Base-by-base conservation (phyloP, 2,797 vertebrate genomes). In the Peromyscus attwateri region DNA sequence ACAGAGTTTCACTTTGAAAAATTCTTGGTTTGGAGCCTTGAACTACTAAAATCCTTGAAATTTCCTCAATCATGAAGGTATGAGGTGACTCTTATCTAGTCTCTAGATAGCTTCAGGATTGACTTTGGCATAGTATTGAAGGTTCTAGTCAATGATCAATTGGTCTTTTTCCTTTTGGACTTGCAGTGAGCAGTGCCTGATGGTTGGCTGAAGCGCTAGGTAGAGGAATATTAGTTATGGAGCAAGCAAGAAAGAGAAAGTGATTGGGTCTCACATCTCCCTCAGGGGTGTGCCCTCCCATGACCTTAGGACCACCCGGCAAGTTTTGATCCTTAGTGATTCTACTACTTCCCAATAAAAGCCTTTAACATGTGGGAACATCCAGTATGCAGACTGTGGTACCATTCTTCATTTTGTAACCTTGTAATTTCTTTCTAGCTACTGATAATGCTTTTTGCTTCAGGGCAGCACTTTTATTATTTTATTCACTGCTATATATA, bases 371-470 rank as follows among this genome's bases (percentile, higher is more conserved):
- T 14, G 27, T 62, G 23, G 37, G 37, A 23, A 81, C n/a, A 43
- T 70, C 49, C 8, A 57, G 5, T 79, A 55, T 93, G 29, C 37
- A 80, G 34, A 70, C 13, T 43, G 21, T 60, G 66, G 13, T 17
- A 70, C 62, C 10, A 3, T 75, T 95, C 68, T 52, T 94, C 57
- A 16, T 91, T 96, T 87, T 95, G 23, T 92, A 88, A 91, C n/a
- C 62, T 91, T 37, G 68, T 37, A 75, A 11, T 92, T 97, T 34
- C 57, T 95, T 91, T 95, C 21, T 93, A 46, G 83, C 19, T 92
- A 52, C 49, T 88, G 52, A 64, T 90, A 87, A 89, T 87, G 64
- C 8, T 7, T 81, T 94, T 88, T 85, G 17, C 83, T 92, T 96
- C 83, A 46, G 40, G 87, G 81, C 13, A 14, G 14, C 71, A 27